Evolutionary conservation across 2,888 invertebrate species (phyloP).

Genomic region (Ichneumoninae sp.): DNA sequence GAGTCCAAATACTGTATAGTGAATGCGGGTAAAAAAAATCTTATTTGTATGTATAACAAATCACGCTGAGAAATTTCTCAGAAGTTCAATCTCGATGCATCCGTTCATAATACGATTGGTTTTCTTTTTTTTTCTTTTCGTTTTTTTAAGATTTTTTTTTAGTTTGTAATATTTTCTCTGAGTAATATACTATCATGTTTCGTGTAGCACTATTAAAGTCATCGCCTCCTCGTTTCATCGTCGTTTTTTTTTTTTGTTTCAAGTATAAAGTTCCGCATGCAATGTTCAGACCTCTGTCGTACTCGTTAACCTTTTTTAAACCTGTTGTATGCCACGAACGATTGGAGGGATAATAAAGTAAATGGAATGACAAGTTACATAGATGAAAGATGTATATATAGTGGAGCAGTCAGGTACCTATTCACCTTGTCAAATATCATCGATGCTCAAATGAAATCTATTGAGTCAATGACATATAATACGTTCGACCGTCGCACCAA

Average conservation of each 20-base stretch:
- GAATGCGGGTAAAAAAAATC: constrained; percentile 51
- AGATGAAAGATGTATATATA: constrained; percentile 60
- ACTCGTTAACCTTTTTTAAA: constrained; percentile 28
- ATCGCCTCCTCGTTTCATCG: constrained; percentile 25
- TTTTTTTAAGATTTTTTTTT: constrained; percentile 59
- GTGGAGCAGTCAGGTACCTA: constrained; percentile 78
- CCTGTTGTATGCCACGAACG: constrained; percentile 49
- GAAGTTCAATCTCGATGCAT: constrained; percentile 59
- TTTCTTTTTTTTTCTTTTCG: constrained; percentile 6
- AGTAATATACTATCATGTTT: constrained; percentile 67
- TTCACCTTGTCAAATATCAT: constrained; percentile 65
- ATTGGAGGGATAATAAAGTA: constrained; percentile 66
- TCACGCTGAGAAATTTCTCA: constrained; percentile 48
- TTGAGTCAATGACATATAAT: constrained; percentile 55
- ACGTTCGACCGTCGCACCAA: constrained; percentile 74
- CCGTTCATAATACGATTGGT: constrained; percentile 53
- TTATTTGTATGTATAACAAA: constrained; percentile 48
- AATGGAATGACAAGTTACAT: constrained; percentile 68
- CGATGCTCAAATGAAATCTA: constrained; percentile 47
- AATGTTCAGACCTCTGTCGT: constrained; percentile 40
- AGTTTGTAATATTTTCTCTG: constrained; percentile 63
- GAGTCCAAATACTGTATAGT: constrained; percentile 57
- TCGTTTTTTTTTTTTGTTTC: constrained; percentile 16
- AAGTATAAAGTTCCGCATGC: constrained; percentile 49
- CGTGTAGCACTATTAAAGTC: constrained; percentile 52